A percentile compares a stretch with the other conserved stretches of the same genome.
Evolutionary conservation across 2,888 invertebrate genomes (phyloP).

Genomic region (Patella caerulea): DNA sequence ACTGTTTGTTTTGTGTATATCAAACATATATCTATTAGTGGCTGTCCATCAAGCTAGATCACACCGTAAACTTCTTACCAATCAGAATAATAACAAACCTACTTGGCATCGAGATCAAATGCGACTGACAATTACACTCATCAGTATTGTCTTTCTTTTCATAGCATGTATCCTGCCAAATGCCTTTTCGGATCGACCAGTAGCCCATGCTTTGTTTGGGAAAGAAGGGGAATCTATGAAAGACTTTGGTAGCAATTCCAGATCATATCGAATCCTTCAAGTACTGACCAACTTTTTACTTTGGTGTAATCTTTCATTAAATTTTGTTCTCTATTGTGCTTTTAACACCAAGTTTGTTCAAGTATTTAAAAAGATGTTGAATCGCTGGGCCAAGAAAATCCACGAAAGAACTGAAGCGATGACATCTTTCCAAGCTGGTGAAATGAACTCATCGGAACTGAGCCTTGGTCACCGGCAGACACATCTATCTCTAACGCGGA

Average conservation of each 20-base stretch:
- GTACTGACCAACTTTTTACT: conserved; percentile 60
- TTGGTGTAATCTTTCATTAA: conserved; percentile 62
- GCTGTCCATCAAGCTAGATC: conserved; percentile 54
- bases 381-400: conserved; percentile 39
- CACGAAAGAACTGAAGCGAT: not conserved
- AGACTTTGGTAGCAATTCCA: conserved; percentile 42
- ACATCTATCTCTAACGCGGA: not conserved
- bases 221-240: conserved; percentile 16
- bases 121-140: conserved; percentile 63
- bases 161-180: conserved; percentile 64
- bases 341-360: conserved; percentile 61
- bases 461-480: not conserved
- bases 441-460: not conserved
- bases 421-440: not conserved
- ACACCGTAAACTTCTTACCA: conserved; percentile 47
- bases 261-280: conserved; percentile 50
- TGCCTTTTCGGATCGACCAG: conserved; percentile 60
- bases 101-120: conserved; percentile 62
- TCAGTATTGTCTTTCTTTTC: conserved; percentile 64
- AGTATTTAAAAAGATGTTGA: conserved; percentile 50
- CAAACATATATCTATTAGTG: conserved; percentile 58
- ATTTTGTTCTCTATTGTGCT: conserved; percentile 67
- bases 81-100: conserved; percentile 51
- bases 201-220: conserved; percentile 59
- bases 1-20: conserved; percentile 47